Conservation (phyloP, 2,888 invertebrate species). For the Heliothis peltigera region DNA sequence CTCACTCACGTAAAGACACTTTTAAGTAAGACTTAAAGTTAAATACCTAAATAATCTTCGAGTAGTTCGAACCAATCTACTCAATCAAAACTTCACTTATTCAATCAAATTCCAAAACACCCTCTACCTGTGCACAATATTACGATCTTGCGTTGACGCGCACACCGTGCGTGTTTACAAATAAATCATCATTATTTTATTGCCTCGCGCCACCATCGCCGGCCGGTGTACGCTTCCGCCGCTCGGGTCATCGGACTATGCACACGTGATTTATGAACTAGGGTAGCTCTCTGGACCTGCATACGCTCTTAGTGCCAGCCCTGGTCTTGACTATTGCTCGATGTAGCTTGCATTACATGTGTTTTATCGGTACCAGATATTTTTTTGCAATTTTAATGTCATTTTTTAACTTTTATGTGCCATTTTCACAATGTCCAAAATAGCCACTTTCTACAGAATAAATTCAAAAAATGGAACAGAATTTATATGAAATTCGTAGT, state of each 20-base stretch:
- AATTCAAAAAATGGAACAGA: no score
- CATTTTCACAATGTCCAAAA: no score
- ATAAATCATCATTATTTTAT: constrained; percentile 88
- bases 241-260: constrained; percentile 62
- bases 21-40: no score
- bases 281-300: constrained; percentile 53
- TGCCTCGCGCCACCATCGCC: constrained; percentile 72
- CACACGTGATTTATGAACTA: constrained; percentile 62
- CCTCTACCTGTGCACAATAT: constrained; percentile 72
- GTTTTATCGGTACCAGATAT: no score
- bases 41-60: no score
- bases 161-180: constrained; percentile 85
- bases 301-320: constrained; percentile 21
- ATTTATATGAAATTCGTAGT: no score
- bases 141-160: constrained; percentile 80
- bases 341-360: not conserved
- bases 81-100: constrained; percentile 15
- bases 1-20: no score
- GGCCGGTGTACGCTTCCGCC: constrained; percentile 66
- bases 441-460: no score
- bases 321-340: constrained; percentile 26
- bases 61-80: not conserved
- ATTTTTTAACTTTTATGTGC: no score
- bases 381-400: no score
- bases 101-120: constrained; percentile 33